Evolutionary conservation across 1,140 invertebrate genomes (phyloP), one percentile per base, ranked within the genome.

Genomic region (Aphelenchoides fujianensis): DNA sequence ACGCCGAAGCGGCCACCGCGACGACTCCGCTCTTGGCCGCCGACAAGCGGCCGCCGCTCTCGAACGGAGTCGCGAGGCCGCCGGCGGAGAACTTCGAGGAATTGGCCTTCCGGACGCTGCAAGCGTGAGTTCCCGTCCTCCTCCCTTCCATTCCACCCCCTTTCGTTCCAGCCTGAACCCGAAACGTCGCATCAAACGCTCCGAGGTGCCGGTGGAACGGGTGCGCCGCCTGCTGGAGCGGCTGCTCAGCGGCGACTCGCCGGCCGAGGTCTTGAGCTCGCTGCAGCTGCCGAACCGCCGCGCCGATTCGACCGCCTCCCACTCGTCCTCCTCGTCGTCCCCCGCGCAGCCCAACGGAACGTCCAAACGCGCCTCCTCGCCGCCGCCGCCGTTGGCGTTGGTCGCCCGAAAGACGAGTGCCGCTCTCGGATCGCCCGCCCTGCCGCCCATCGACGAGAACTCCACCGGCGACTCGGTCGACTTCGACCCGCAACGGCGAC

Each of bases 101-200:
- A 61, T 61, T 61, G 59, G 59, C 59, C 1, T 61, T 61, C 36
- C n/a, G 2, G n/a, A 61, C 59, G 19, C 16, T 61, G 19, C 59
- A 61, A 31, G 59, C 59, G 59, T 61, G 31, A 61, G 59, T 61
- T n/a, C 59, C 36, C n/a, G 1, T 1, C n/a, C 1, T n/a, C 19
- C 27, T 61, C 31, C 31, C 59, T 48, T 61, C 1, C 31, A 61
- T 2, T 53, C 19, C 2, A 23, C 1, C 19, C 27, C 1, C 19
- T 53, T 23, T 53, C 27, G 2, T 31, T 61, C 36, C 36, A 61
- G 59, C 27, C 27, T 61, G n/a, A 61, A 61, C 36, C 59, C 59
- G n/a, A 27, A 61, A 2, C 59, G 59, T 2, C n/a, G 31, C 31
- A 61, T 61, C 16, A n/a, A 61, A 19, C 59, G 59, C n/a, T 30